Conservation (phyloP, 2,797 vertebrate genomes). For the Intellagama lesueurii region DNA sequence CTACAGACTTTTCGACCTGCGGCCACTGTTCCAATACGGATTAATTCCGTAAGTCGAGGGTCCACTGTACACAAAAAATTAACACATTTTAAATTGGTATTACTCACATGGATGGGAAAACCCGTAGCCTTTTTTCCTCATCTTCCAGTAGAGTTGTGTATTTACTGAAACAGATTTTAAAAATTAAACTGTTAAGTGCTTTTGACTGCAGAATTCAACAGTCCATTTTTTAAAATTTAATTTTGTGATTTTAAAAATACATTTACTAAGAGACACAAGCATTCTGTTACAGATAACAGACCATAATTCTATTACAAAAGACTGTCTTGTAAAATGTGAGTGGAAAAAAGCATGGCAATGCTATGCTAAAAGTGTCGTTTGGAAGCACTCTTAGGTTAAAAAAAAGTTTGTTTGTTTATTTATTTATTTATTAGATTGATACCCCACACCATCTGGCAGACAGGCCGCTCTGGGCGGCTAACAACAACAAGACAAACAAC, state of each 20-base stretch:
- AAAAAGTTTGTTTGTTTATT: neutral
- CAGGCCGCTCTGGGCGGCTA: too few relatives aligned
- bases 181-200: conserved; percentile 18
- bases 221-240: neutral
- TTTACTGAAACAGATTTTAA: conserved; percentile 78
- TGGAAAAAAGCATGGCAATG: neutral
- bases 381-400: neutral
- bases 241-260: neutral
- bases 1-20: too few relatives aligned
- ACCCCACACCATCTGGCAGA: neutral
- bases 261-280: neutral
- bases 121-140: conserved; percentile 81
- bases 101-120: conserved; percentile 91
- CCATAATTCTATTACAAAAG: neutral
- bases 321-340: neutral
- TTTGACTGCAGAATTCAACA: neutral
- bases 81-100: neutral
- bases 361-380: neutral
- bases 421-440: neutral
- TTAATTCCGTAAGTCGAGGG: too few relatives aligned
- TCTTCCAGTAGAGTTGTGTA: conserved; percentile 89
- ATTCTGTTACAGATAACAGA: neutral
- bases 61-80: neutral
- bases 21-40: too few relatives aligned
- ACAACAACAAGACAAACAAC: too few relatives aligned